Base-by-base conservation (phyloP, 1,140 invertebrate species). In the Dendrolimus punctatus region DNA sequence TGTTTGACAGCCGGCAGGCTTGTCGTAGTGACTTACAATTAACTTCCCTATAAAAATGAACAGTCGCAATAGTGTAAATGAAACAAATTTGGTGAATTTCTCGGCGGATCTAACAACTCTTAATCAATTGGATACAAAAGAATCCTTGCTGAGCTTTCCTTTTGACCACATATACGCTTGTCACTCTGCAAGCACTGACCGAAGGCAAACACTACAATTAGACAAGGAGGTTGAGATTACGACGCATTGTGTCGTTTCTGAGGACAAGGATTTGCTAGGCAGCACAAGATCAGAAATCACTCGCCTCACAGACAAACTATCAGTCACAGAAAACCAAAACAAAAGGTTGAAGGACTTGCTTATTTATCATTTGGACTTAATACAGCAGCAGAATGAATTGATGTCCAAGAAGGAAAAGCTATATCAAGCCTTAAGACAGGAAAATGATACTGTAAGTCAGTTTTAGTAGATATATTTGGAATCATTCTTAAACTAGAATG, bases 141-240 rank as follows among this genome's bases (percentile, higher is more conserved):
- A 85, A 51, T 65, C 76, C 23, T 69, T 83, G 57, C 60, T 79
- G 54, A 80, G 74, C 67, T 80, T 85, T 62, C 80, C 82, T 42
- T 85, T 85, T 51, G 82, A 85, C 53, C 80, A 85, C 46, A 72
- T 85, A 49, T 85, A 85, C 55, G 80, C 82, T 6, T 83, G 80
- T 56, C 77, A 82, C 45, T 80, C 80, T 1, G 73, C 78, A 51
- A 64, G 65, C 36, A 58, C 67, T 8, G 73, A 79, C 44, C 65
- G 71, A 39, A 63, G 71, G 48, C 68, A 70, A 56, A 57, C 62
- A 5, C 55, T 77, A 47, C 61, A 68, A 46, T 52, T 76, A 0
- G 76, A 80, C 38, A 81, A 80, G 49, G 73, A 74, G 55, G 68
- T 77, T 5, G 75, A 79, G 51, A 62, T 81, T 39, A 53, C 72